These are phyloP conservation scores for Catotricha subobsoleta DNA, from an alignment of 2,888 invertebrate species.

Conservation along the genomic window DNA sequence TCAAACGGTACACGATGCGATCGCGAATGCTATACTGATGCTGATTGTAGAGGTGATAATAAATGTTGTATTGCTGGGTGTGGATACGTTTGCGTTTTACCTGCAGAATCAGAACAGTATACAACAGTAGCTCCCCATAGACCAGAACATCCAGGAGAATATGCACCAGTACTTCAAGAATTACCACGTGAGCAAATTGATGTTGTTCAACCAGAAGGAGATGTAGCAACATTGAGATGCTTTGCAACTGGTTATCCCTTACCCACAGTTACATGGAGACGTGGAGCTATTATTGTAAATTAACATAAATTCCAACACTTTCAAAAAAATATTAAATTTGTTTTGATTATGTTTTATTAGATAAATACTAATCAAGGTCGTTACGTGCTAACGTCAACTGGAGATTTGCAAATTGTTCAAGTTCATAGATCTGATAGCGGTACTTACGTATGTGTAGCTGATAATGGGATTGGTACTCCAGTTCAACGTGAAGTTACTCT, in stretches of 20 bases:
- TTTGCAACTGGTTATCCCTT: conserved; percentile 58
- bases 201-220: conserved; percentile 50
- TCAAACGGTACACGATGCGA: conserved; percentile 39
- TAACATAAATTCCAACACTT: background rate
- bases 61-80: conserved; percentile 76
- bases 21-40: conserved; percentile 57
- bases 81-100: conserved; percentile 48
- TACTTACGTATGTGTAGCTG: conserved; percentile 68
- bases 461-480: conserved; percentile 55
- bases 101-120: conserved; percentile 22
- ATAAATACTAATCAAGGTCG: conserved; percentile 56
- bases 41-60: conserved; percentile 56
- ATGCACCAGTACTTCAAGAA: conserved; percentile 35
- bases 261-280: conserved; percentile 61
- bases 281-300: conserved; percentile 48
- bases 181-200: conserved; percentile 35
- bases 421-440: conserved; percentile 66
- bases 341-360: conserved; percentile 29
- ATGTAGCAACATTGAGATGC: conserved; percentile 54
- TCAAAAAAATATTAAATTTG: background rate
- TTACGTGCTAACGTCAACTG: conserved; percentile 49
- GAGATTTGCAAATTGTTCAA: conserved; percentile 66
- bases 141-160: conserved; percentile 29
- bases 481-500: conserved; percentile 49
- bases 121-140: conserved; percentile 21